phyloP scores from a whole-genome alignment of 2,797 vertebrate species.

The Artibeus jamaicensis region DNA sequence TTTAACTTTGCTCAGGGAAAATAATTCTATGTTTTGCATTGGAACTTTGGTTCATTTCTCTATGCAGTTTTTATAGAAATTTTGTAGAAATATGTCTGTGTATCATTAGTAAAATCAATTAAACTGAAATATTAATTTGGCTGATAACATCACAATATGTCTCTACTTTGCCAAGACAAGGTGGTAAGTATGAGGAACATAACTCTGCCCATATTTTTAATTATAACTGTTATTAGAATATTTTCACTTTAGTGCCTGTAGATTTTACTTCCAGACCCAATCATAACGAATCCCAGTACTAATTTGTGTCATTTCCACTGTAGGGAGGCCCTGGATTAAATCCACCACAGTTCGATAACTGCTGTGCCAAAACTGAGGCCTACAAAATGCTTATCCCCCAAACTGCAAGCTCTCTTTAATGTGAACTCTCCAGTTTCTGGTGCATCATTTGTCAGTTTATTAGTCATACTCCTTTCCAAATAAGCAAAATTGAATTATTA shows the following conservation, averaged over 20 bases:
- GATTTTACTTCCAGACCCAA: neutral
- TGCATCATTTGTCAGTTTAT: neutral
- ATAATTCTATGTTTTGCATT: neutral
- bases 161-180: neutral
- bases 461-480: neutral
- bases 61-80: neutral
- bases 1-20: neutral
- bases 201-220: neutral
- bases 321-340: neutral
- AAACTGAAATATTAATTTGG: neutral
- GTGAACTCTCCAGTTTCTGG: neutral
- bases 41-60: neutral
- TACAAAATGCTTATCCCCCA: neutral
- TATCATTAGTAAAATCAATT: neutral
- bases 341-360: neutral
- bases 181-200: neutral
- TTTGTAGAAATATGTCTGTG: neutral
- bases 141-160: neutral
- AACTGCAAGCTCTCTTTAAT: neutral
- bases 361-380: neutral
- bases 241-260: neutral
- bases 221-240: neutral
- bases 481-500: neutral
- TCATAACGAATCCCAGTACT: neutral
- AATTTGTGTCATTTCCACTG: neutral